Evolutionary conservation across 2,888 invertebrate species (phyloP).

Genomic region (Epistrophe grossulariae): DNA sequence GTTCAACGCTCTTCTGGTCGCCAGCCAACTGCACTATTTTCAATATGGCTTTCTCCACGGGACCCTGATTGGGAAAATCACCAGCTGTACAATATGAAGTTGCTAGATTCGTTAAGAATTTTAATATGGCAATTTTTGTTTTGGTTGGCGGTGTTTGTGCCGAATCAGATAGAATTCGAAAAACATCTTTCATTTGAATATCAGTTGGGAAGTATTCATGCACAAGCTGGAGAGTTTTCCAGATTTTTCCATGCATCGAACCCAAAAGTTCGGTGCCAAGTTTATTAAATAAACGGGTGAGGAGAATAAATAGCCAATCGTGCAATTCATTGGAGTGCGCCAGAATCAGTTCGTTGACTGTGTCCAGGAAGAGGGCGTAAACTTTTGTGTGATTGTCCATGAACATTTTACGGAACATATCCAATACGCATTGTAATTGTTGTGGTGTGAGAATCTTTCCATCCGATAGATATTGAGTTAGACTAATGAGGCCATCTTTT

Average conservation of each 20-base stretch:
- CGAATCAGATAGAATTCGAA: conserved; percentile 93
- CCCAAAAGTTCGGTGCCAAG: conserved; percentile 95
- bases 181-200: conserved; percentile 87
- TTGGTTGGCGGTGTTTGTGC: conserved; percentile 95
- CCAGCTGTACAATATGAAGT: conserved; percentile 86
- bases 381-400: conserved; percentile 98
- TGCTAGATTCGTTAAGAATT: conserved; percentile 89
- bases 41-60: conserved; percentile 88
- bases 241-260: conserved; percentile 95
- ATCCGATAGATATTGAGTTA: conserved; percentile 88
- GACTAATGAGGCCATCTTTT: conserved; percentile 94
- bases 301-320: conserved; percentile 96
- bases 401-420: conserved; percentile 97
- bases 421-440: conserved; percentile 92
- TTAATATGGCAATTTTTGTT: conserved; percentile 90
- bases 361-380: conserved; percentile 96
- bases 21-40: conserved; percentile 90
- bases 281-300: conserved; percentile 94
- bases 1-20: conserved; percentile 89
- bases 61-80: conserved; percentile 83
- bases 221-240: conserved; percentile 92
- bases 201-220: conserved; percentile 89
- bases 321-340: conserved; percentile 94
- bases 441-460: conserved; percentile 86
- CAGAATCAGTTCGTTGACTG: conserved; percentile 94